Conservation (phyloP, 2,797 vertebrate species). For the Paguma larvata region DNA sequence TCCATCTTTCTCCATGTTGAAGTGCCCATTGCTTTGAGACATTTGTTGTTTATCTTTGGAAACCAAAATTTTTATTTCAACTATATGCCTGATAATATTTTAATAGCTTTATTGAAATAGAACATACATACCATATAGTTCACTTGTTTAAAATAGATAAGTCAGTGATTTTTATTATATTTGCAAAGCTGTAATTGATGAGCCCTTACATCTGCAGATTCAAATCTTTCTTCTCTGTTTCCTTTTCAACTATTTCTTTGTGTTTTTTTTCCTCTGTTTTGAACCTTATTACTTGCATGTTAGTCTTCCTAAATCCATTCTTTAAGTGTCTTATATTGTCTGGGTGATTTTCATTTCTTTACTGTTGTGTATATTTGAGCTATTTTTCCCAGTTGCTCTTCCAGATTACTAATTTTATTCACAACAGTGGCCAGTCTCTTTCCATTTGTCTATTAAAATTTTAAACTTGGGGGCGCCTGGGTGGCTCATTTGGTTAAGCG, state of each 20-base stretch:
- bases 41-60: slow-evolving; percentile 1
- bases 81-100: not conserved
- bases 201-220: not conserved
- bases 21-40: not conserved
- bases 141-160: not conserved
- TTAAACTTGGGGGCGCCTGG: not conserved
- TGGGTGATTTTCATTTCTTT: not conserved
- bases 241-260: not conserved
- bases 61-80: not conserved
- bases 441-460: not conserved
- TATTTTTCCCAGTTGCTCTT: not conserved
- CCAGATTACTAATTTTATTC: not conserved
- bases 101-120: not conserved
- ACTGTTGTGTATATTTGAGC: not conserved
- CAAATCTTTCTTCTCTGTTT: not conserved
- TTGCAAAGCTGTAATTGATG: not conserved
- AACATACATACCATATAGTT: not conserved
- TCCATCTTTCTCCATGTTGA: not conserved
- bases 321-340: not conserved
- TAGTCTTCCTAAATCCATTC: not conserved
- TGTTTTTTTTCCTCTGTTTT: not conserved
- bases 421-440: not conserved
- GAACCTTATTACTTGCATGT: not conserved
- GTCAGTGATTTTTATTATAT: not conserved
- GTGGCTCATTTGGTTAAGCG: too few species aligned